Base-by-base conservation (phyloP, 2,113 vertebrate species). In the Rutilus rutilus region DNA sequence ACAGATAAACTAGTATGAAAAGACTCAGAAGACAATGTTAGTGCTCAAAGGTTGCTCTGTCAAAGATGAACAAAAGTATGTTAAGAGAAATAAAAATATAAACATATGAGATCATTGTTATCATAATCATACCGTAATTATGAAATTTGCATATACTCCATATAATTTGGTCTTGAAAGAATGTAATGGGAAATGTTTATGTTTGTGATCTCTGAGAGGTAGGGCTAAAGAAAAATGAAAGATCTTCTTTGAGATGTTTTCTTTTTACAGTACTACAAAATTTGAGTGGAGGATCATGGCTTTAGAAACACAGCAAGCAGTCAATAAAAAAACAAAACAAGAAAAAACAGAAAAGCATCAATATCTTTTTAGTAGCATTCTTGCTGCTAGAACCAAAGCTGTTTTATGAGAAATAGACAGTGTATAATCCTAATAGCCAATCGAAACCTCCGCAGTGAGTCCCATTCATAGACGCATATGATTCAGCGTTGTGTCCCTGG, bases 401-500 rank as follows among this genome's bases (percentile, higher is more conserved):
- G 25, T 59, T 47, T 80, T 52, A 86, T 67, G 30, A 54, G 59
- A 45, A 36, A 54, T 10, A 73, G 52, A 86, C 39, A n/a, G 25
- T 5, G 45, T n/a, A 86, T 76, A 36, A 60, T 80, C 42, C 47
- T 52, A 75, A 78, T 81, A 78, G 42, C 59, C 64, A 85, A 80
- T 60, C 33, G 60, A 45, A 60, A 27, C 65, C 50, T 69, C 81
- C 42, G 50, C 73, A 83, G 75, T 30, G 36, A 76, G 50, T 47
- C 52, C 11, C 30, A 52, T 83, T 71, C 10, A 23, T 27, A 52
- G 52, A 59, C 3, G 59, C 42, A 65, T 10, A 57, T 4, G n/a
- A 39, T 82, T 45, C 60, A 15, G 39, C 39, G 57, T 69, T 45
- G 19, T 21, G 7, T 39, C 60, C 52, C 30, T 33, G 30, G 23